Evolutionary conservation across 2,113 vertebrate species (phyloP).

Genomic region (Rhynchomys soricoides): DNA sequence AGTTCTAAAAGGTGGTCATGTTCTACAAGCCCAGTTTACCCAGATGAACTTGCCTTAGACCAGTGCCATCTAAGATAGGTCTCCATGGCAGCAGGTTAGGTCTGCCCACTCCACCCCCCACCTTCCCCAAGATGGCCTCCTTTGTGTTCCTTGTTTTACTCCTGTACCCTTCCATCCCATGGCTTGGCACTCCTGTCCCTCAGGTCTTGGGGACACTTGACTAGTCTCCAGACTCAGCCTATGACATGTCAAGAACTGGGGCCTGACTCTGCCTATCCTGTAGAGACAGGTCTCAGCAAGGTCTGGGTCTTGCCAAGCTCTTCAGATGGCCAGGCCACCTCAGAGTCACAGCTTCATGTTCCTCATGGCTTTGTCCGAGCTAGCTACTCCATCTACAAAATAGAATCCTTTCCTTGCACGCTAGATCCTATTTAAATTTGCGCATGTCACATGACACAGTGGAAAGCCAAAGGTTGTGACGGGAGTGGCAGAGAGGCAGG

Average conservation of each 20-base stretch:
- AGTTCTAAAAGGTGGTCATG: rapidly evolving
- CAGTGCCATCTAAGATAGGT: no score
- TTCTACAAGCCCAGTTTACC: background rate
- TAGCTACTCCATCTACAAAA: background rate
- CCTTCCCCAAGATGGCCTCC: background rate
- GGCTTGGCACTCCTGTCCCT: no score
- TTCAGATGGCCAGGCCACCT: no score
- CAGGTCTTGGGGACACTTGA: background rate
- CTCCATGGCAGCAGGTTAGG: no score
- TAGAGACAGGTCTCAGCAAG: background rate
- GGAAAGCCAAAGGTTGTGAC: no score
- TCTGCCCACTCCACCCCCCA: background rate
- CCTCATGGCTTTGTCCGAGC: background rate
- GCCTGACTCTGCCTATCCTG: rapidly evolving
- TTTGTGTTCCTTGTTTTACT: background rate
- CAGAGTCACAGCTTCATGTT: rapidly evolving
- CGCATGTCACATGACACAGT: background rate
- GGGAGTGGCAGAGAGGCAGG: background rate
- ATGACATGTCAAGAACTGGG: background rate
- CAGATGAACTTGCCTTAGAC: rapidly evolving
- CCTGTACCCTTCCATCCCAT: background rate
- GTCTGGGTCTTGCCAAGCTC: background rate
- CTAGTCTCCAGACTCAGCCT: background rate
- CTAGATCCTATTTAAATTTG: background rate
- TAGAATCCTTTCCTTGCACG: rapidly evolving